Evolutionary conservation across 2,888 invertebrate genomes (phyloP).

Genomic region (Scrobipalpa atriplicella): DNA sequence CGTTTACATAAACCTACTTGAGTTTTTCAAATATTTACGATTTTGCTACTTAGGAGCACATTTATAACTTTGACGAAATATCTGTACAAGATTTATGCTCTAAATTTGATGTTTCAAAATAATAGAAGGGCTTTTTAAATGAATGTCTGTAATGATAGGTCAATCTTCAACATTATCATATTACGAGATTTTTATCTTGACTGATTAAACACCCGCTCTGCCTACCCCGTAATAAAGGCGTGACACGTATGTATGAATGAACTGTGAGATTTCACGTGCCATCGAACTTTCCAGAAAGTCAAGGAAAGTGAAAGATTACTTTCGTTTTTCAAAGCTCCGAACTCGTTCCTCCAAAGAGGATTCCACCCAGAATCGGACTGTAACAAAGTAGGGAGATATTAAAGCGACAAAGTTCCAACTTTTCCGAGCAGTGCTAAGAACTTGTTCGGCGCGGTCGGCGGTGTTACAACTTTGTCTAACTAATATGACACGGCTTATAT

Average conservation of each 20-base stretch:
- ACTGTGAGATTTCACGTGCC: background rate
- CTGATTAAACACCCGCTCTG: too few relatives aligned
- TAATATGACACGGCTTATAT: conserved; percentile 23
- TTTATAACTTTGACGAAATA: too few relatives aligned
- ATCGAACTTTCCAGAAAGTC: background rate
- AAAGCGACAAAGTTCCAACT: conserved; percentile 26
- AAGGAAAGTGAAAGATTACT: conserved; percentile 7
- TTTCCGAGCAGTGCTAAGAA: conserved; percentile 18
- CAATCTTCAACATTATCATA: too few relatives aligned
- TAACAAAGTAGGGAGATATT: conserved; percentile 20
- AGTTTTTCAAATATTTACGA: background rate
- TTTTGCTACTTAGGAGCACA: too few relatives aligned
- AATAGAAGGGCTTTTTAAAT: too few relatives aligned
- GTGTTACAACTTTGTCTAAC: conserved; percentile 26
- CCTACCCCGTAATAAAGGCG: too few relatives aligned
- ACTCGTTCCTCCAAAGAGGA: background rate
- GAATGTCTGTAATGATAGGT: too few relatives aligned
- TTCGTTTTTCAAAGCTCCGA: background rate
- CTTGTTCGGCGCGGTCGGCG: conserved; percentile 7
- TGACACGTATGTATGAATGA: too few relatives aligned
- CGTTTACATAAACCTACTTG: background rate
- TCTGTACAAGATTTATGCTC: too few relatives aligned
- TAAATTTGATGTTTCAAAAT: too few relatives aligned
- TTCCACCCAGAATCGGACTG: conserved; percentile 7
- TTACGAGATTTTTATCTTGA: too few relatives aligned